Base-by-base conservation (phyloP, 2,888 invertebrate species). In the Spilarctia lutea region DNA sequence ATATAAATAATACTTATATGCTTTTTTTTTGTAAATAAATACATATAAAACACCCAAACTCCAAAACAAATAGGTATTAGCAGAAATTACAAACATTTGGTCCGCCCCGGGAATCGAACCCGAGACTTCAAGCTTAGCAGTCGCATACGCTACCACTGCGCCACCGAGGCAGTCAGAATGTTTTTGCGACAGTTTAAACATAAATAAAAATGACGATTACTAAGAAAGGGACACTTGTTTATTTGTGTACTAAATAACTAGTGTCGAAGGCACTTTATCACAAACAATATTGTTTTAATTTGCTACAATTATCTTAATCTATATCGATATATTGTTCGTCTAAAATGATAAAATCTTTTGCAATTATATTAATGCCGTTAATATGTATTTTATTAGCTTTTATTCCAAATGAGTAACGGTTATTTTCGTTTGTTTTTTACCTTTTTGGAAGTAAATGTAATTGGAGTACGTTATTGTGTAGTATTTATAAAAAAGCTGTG, bases 401-500 rank as follows among this genome's bases (percentile, higher is more conserved):
- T 76, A 75, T 60, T 0, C 0, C 11, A 0, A 2, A n/a, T 18
- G 0, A 1, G 48, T 79, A 84, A 71, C 48, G 68, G 11, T n/a
- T 65, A 72, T 65, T 71, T 71, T 83, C 35, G 48, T 20, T 35
- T 73, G 45, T 20, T 45, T 80, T 75, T 68, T 2, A 35, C n/a
- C 39, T 52, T 73, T 42, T 35, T 48, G 33, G 69, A 68, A 56
- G 78, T 42, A 78, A 69, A 33, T 65, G 33, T 18, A 42, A 56
- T 68, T 68, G 10, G 20, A 70, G 67, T 60, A 73, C 30, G 65
- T 75, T 72, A 69, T 77, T 68, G 65, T 65, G 24, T 45, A 48
- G 68, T 77, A 79, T 85, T 78, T 84, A 85, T 86, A 68, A 68
- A 86, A 82, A 84, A 81, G 79, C 73, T 52, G 65, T 77, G 78